phyloP scores from a whole-genome alignment of 2,888 invertebrate species.

The Drosophila multiciliata region DNA sequence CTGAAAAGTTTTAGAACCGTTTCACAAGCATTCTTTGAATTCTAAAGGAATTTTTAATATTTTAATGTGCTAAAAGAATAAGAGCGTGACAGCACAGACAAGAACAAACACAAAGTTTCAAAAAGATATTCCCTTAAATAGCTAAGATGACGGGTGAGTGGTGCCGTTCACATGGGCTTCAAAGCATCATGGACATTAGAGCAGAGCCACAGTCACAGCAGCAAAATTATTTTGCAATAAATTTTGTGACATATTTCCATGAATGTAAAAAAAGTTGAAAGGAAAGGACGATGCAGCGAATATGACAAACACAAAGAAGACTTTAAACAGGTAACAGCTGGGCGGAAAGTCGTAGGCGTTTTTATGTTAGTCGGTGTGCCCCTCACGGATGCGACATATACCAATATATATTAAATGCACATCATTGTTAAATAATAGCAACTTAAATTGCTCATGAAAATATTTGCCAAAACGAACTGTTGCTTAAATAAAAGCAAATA shows the following conservation, averaged over 20 bases:
- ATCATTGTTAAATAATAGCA: constrained; percentile 65
- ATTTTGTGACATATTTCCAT: constrained; percentile 80
- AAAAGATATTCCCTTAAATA: constrained; percentile 46
- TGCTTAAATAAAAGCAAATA: constrained; percentile 49
- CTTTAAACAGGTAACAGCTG: constrained; percentile 76
- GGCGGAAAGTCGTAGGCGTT: constrained; percentile 39
- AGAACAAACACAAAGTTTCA: constrained; percentile 37
- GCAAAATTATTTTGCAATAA: constrained; percentile 80
- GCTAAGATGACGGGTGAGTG: constrained; percentile 53
- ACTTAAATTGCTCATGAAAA: constrained; percentile 72
- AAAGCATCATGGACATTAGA: constrained; percentile 49
- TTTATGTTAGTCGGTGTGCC: constrained; percentile 27
- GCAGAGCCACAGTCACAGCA: constrained; percentile 31
- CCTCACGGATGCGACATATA: constrained; percentile 16
- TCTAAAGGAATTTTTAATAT: constrained; percentile 81
- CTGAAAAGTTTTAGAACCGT: constrained; percentile 30
- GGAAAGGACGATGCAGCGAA: constrained; percentile 29
- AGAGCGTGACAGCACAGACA: constrained; percentile 33
- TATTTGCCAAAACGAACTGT: constrained; percentile 46
- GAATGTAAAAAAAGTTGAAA: constrained; percentile 56
- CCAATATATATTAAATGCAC: constrained; percentile 70
- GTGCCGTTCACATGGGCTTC: constrained; percentile 28
- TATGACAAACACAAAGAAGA: constrained; percentile 36
- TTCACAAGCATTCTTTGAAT: constrained; percentile 44
- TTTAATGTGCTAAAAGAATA: constrained; percentile 63